phyloP scores from a whole-genome alignment of 2,113 vertebrate species.

The Callocephalon fimbriatum region DNA sequence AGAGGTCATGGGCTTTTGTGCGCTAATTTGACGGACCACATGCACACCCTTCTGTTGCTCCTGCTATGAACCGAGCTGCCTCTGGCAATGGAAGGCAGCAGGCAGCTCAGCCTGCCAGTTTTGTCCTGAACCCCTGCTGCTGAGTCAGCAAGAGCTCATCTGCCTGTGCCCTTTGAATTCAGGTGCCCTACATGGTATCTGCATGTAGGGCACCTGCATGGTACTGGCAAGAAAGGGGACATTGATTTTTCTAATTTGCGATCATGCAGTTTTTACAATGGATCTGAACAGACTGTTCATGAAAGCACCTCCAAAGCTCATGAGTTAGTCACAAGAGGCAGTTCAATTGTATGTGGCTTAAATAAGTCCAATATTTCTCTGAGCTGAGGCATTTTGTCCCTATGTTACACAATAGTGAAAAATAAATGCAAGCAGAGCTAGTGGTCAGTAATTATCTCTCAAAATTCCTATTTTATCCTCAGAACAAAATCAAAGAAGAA shows the following conservation, averaged over 20 bases:
- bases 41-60: background rate
- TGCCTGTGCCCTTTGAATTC: background rate
- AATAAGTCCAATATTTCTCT: background rate
- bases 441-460: background rate
- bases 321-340: background rate
- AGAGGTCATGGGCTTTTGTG: background rate
- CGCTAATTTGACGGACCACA: accelerated
- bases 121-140: background rate
- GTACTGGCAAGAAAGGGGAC: background rate
- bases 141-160: background rate
- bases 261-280: background rate
- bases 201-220: background rate
- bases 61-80: background rate
- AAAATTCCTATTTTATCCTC: background rate
- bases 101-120: background rate
- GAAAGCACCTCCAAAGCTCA: background rate
- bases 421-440: background rate
- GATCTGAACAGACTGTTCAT: background rate
- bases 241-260: background rate
- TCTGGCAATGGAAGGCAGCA: background rate
- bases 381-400: background rate
- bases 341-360: background rate
- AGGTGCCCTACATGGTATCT: accelerated
- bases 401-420: background rate
- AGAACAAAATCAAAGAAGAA: background rate